Evolutionary conservation across 2,888 invertebrate species (phyloP).

Genomic region (Chloromyia formosa): DNA sequence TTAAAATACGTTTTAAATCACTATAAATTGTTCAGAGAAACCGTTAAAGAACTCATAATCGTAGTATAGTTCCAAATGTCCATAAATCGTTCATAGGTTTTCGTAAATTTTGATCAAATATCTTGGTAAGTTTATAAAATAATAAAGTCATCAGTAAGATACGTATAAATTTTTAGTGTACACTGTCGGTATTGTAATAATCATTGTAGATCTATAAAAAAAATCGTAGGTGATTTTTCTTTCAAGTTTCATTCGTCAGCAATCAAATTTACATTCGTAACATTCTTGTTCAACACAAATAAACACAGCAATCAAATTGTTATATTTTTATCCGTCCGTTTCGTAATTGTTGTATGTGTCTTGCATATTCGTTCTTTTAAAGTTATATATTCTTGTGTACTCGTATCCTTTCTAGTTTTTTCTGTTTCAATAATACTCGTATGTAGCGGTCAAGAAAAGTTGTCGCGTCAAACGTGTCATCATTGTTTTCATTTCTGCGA

Average conservation of each 20-base stretch:
- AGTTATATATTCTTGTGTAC: neutral
- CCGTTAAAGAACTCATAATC: neutral
- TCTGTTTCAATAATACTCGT: slow-evolving; percentile 16
- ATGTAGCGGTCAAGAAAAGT: slow-evolving; percentile 28
- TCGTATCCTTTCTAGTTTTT: slow-evolving; percentile 26
- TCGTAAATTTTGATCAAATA: slow-evolving; percentile 11
- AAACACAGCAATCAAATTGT: neutral
- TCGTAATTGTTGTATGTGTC: too few relatives aligned
- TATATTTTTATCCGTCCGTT: slow-evolving; percentile 17
- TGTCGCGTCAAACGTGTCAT: slow-evolving; percentile 33
- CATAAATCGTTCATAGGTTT: neutral
- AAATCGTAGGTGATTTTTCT: too few relatives aligned
- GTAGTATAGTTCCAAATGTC: slow-evolving; percentile 27
- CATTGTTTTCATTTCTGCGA: slow-evolving; percentile 33
- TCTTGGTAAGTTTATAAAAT: too few relatives aligned
- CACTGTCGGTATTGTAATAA: too few relatives aligned
- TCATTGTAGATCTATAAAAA: too few relatives aligned
- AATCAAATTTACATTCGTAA: too few relatives aligned
- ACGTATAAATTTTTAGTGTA: too few relatives aligned
- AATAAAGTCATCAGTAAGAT: too few relatives aligned
- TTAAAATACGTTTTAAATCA: slow-evolving; percentile 26
- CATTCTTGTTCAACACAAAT: too few relatives aligned
- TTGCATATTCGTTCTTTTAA: neutral
- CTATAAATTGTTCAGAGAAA: too few relatives aligned
- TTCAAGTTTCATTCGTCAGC: too few relatives aligned